Evolutionary conservation across 1,140 invertebrate species (phyloP), one percentile per base, ranked within the genome.

Genomic region (Drosophila mauritiana): DNA sequence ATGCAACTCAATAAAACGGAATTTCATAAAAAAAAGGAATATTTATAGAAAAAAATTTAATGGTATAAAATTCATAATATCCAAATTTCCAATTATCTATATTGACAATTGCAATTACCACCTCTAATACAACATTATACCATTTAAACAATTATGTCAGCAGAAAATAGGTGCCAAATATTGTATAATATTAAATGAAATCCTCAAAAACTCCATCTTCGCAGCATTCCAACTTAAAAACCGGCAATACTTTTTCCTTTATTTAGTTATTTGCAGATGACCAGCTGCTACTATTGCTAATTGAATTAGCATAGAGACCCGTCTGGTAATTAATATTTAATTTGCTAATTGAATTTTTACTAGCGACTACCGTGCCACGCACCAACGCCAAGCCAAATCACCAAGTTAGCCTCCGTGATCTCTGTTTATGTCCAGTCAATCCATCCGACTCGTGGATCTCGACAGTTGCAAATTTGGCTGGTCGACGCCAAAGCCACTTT

Each of bases 311-410:
- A 88, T 68, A 46, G 13, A 48, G 25, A 67, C 68, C 43, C 58
- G 55, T 46, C 55, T 58, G 63, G 70, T 76, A 79, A 82, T 86
- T 86, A 86, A 76, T 72, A 86, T 75, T 86, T 88, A 59, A 82
- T 88, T 65, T 68, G 61, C 53, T 73, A 77, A 85, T 80, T 84
- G 56, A 61, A 64, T 61, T 80, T 84, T 83, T 79, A 80, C 63
- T 65, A 68, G 42, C 75, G 59, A 69, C 81, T 85, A 86, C 82
- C 56, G 81, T 81, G 74, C 73, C 64, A 61, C 75, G 74, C 49
- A 48, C 58, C 77, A 39, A 17, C 58, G 17, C 25, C 36, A 70
- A 63, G 37, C 7, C 40, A 58, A 80, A 74, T 78, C 52, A 59
- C 39, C 63, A 58, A 56, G 68, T 75, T 81, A 63, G 69, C 57